Evolutionary conservation across 2,888 invertebrate species (phyloP), one percentile per base, ranked within the genome.

Genomic region (Scrobipalpa atriplicella): DNA sequence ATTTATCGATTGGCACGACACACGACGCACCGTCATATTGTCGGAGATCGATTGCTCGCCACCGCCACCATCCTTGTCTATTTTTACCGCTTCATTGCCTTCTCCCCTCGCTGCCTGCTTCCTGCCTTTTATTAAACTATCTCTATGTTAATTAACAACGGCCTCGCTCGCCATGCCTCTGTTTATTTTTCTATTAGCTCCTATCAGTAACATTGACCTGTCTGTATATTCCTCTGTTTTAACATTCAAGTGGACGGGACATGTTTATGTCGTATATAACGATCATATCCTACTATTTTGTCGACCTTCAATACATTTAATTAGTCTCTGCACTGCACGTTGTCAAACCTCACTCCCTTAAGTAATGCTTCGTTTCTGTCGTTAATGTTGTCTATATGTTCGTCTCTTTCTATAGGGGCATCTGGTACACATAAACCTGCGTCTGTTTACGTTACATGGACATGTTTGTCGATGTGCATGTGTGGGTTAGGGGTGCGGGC

Each of bases 111-210:
- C 81, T 82, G 87, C 84, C 80, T 82, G 89, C 83, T 92, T 92
- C 92, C 92, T 92, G 92, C 89, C 90, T 89, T 90, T 89, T 91
- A 92, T 92, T 90, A 92, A 91, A 91, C 89, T 91, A 91, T 92
- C 87, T 89, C 87, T 90, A 92, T 92, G 92, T 90, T 91, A 92
- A 92, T 92, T 92, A 92, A 89, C 86, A 90, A 84, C 87, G 89
- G 86, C 90, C 87, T 88, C 89, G 85, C 8, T 80, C 76, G 72
- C 29, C 29, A n/a, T n/a, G 80, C 73, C 77, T 81, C 78, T 90
- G 86, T 89, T 90, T 90, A 87, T 86, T 85, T 90, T 86, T 85
- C 87, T 87, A 85, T 88, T 86, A 87, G 85, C 83, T 82, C 81
- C 81, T 81, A 80, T 77, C 47, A n/a, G 47, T 78, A 41, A 61